Conservation (phyloP, 2,797 vertebrate genomes). For the Poeciliopsis paucimaculata region DNA sequence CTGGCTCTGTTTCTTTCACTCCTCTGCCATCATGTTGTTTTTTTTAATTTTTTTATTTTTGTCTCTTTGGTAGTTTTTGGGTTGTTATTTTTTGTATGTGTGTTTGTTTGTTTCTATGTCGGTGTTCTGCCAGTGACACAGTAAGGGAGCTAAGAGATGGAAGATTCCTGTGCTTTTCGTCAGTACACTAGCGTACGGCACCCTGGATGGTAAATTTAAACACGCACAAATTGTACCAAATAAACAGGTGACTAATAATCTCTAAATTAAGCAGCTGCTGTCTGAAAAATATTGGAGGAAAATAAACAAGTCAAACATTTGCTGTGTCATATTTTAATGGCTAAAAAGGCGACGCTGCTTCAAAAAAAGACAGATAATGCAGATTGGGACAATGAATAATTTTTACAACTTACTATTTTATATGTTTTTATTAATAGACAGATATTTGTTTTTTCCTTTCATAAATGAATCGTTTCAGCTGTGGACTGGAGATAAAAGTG, state of each 20-base stretch:
- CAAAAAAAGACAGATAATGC: not conserved
- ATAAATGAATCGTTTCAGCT: not conserved
- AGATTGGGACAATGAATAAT: not conserved
- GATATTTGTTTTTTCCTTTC: not conserved
- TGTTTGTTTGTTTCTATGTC: conserved; percentile 13
- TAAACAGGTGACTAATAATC: conserved; percentile 23
- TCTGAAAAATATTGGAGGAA: conserved; percentile 10
- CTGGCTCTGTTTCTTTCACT: conserved; percentile 62
- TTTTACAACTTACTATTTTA: not conserved
- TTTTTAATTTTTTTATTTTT: conserved; percentile 18
- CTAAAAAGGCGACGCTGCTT: not conserved
- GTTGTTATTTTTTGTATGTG: conserved; percentile 20
- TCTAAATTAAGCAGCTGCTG: conserved; percentile 16
- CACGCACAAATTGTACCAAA: conserved; percentile 33
- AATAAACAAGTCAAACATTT: conserved; percentile 7
- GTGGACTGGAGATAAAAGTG: not conserved
- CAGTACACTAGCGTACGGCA: conserved; percentile 25
- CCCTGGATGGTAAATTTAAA: conserved; percentile 35
- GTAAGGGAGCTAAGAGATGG: conserved; percentile 46
- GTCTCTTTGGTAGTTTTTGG: conserved; percentile 15
- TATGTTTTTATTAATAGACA: not conserved
- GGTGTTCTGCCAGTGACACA: conserved; percentile 53
- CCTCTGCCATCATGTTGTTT: conserved; percentile 57
- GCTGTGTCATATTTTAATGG: conserved; percentile 22
- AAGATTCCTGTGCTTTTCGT: conserved; percentile 32